phyloP scores from a whole-genome alignment of 2,113 vertebrate genomes.

The Bothrops jararaca region DNA sequence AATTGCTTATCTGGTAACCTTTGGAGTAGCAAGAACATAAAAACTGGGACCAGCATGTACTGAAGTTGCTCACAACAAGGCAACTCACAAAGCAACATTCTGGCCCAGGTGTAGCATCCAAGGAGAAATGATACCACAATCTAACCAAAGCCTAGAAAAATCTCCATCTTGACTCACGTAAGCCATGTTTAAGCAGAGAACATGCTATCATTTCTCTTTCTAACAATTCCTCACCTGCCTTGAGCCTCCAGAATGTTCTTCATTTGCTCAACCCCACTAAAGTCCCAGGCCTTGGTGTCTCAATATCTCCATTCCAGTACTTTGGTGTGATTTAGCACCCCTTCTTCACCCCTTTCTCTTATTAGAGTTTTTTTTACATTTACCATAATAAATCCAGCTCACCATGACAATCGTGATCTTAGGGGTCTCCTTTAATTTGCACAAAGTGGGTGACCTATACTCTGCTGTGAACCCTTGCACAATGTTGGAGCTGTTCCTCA shows the following conservation, averaged over 20 bases:
- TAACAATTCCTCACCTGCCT: neutral
- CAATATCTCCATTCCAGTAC: neutral
- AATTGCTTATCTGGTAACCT: neutral
- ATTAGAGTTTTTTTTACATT: neutral
- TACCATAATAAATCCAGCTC: neutral
- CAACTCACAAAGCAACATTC: neutral
- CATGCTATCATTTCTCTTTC: neutral
- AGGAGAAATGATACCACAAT: neutral
- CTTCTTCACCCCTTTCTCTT: slow-evolving; percentile 7
- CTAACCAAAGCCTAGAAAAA: neutral
- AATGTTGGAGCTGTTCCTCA: neutral
- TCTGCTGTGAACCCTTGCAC: neutral
- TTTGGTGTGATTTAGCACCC: slow-evolving; percentile 10
- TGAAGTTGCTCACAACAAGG: neutral
- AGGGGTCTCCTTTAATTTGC: slow-evolving; percentile 21
- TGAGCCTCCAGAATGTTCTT: neutral
- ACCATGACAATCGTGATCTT: neutral
- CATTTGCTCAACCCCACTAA: neutral
- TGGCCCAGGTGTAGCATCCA: neutral
- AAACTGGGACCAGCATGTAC: neutral
- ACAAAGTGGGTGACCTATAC: neutral
- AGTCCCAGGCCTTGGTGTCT: neutral
- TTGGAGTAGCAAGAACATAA: neutral
- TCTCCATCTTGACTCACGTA: neutral
- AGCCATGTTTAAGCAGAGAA: neutral